These are phyloP conservation scores for Dendropsophus ebraccatus DNA, from an alignment of 2,113 vertebrate species.

Conservation along the genomic window DNA sequence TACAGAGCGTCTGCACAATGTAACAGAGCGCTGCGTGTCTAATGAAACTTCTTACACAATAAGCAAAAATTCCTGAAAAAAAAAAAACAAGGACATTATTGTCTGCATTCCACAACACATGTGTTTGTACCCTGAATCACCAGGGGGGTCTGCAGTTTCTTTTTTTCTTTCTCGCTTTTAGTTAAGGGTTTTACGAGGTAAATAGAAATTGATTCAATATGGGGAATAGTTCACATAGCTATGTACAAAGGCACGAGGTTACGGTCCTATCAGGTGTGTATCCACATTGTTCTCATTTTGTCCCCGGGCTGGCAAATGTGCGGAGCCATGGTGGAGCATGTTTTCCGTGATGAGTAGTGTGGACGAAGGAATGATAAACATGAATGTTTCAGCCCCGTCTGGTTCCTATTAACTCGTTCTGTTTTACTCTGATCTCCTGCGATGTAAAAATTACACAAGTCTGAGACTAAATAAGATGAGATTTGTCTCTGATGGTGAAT, in stretches of 20 bases:
- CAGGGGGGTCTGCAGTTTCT: background rate
- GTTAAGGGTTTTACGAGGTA: slow-evolving; percentile 37
- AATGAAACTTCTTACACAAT: slow-evolving; percentile 49
- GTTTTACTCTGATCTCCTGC: slow-evolving; percentile 8
- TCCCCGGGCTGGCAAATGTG: background rate
- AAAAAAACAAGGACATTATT: slow-evolving; percentile 40
- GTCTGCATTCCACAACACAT: slow-evolving; percentile 54
- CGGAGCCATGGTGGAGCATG: background rate
- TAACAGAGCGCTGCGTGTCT: slow-evolving; percentile 21
- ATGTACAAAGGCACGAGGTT: background rate
- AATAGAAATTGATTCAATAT: slow-evolving; percentile 38
- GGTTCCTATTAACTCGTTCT: slow-evolving; percentile 30
- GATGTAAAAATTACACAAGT: slow-evolving; percentile 31
- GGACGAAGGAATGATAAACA: slow-evolving; percentile 22
- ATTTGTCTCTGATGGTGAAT: background rate
- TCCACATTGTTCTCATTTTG: slow-evolving; percentile 6
- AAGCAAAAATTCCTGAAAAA: slow-evolving; percentile 37
- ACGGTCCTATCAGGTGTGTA: background rate
- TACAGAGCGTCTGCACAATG: background rate
- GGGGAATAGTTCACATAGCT: slow-evolving; percentile 10
- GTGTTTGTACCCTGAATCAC: slow-evolving; percentile 45
- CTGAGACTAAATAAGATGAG: background rate
- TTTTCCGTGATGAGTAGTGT: background rate
- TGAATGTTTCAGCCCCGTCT: background rate
- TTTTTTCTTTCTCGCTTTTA: background rate